Base-by-base conservation (phyloP, 2,113 vertebrate species). In the Mormoops blainvillei region DNA sequence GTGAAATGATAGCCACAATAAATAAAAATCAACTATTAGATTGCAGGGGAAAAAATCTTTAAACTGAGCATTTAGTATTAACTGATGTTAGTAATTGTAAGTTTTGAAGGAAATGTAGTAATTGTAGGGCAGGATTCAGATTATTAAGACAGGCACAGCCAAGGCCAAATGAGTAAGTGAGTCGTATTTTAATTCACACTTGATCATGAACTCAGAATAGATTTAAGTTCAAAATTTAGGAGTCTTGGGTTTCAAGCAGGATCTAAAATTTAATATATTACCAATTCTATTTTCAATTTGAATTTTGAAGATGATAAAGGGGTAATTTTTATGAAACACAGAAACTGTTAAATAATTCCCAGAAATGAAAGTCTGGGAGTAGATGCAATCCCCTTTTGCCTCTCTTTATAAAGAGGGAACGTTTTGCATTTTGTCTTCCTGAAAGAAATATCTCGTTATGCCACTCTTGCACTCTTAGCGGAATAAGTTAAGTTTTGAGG, bases 401-500 rank as follows among this genome's bases (percentile, higher is more conserved):
- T 83, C 83, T 13, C 10, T 80, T 80, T 78, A 38, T 19, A 81
- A 90, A 86, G 28, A 94, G n/a, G 36, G 54, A 68, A 38, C 14
- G 68, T 77, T 86, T 82, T 65, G 31, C 28, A 38, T 38, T 91
- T 89, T 82, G 31, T 93, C 87, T 95, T 73, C 19, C 33, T 90
- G 50, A 56, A 84, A 68, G 85, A 85, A 81, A 80, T 67, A 70
- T 82, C 48, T 65, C 12, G 11, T 41, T 92, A 61, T 82, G 58
- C n/a, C 54, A n/a, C 58, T 81, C n/a, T 61, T n/a, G 31, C 12
- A 4, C 5, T 65, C 74, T 94, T 68, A 95, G 15, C 56, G 92
- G 31, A 31, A 50, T 94, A 56, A 85, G 36, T 77, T 95, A 95
- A 78, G 7, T 78, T 97, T 97, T 76, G 61, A 92, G 74, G 82